Percentiles rank a stretch among this genome's conserved stretches.
These are phyloP conservation scores for Sycophila texana DNA, from an alignment of 2,888 invertebrate species.

Conservation along the genomic window DNA sequence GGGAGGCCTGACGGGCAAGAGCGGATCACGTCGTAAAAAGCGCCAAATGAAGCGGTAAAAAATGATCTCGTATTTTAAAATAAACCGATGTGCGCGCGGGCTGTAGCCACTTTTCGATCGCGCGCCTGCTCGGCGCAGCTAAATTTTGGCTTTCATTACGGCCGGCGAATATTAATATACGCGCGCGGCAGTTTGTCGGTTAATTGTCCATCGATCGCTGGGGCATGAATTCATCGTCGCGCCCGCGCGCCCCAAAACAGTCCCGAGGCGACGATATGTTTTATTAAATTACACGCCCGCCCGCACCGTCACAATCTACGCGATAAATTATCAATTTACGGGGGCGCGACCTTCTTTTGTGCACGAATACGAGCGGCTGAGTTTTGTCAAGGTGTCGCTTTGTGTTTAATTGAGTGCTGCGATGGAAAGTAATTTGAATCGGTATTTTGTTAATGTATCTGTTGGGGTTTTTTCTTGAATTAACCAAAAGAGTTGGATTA, in stretches of 20 bases:
- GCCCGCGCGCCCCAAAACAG: constrained; percentile 32
- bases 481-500: too few species aligned
- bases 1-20: neutral
- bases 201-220: constrained; percentile 53
- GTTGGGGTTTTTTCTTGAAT: too few species aligned
- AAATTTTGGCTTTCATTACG: constrained; percentile 40
- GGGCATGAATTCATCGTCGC: constrained; percentile 18
- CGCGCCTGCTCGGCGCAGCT: neutral
- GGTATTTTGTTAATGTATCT: too few species aligned
- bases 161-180: constrained; percentile 46
- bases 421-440: too few species aligned
- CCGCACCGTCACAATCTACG: neutral
- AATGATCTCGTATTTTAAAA: constrained; percentile 16
- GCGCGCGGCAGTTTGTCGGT: constrained; percentile 7
- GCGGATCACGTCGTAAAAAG: neutral
- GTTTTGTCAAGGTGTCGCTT: too few species aligned
- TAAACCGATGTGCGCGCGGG: neutral
- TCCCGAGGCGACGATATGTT: constrained; percentile 52
- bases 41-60: constrained; percentile 33
- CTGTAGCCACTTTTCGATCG: neutral
- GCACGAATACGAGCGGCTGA: neutral
- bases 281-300: constrained; percentile 50
- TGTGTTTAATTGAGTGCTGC: too few species aligned
- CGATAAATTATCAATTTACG: constrained; percentile 49
- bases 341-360: constrained; percentile 2